These are phyloP conservation scores for Stegana nigrithorax DNA, from an alignment of 2,888 invertebrate genomes.

Conservation along the genomic window DNA sequence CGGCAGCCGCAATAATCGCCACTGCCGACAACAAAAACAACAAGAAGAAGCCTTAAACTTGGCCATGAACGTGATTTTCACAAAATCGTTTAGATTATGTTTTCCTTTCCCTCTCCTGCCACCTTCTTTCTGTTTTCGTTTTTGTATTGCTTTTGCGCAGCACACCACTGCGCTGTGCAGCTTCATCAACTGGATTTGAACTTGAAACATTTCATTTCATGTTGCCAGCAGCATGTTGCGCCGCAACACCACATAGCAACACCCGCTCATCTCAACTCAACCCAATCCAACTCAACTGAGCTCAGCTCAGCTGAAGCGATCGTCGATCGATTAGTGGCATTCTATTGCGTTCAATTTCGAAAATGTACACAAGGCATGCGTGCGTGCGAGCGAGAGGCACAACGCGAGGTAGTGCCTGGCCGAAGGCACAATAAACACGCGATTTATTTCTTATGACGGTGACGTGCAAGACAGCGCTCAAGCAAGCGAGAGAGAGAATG, in stretches of 20 bases:
- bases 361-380: constrained; percentile 49
- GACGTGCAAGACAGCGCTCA: not conserved
- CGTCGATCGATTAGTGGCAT: constrained; percentile 57
- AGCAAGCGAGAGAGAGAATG: constrained; percentile 3
- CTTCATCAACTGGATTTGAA: constrained; percentile 47
- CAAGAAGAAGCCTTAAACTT: not conserved
- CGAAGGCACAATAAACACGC: constrained; percentile 62
- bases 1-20: constrained; percentile 14
- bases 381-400: not conserved
- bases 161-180: not conserved
- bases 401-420: not conserved
- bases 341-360: constrained; percentile 63
- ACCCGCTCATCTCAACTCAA: constrained; percentile 1
- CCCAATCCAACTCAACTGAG: not conserved
- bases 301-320: not conserved
- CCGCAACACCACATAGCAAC: not conserved
- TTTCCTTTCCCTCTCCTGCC: constrained; percentile 48
- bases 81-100: constrained; percentile 62
- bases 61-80: constrained; percentile 51
- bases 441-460: constrained; percentile 48
- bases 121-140: not conserved
- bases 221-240: constrained; percentile 41
- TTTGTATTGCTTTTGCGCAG: not conserved
- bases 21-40: constrained; percentile 33
- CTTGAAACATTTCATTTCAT: constrained; percentile 62